Evolutionary conservation across 2,113 vertebrate species (phyloP), one percentile per base, ranked within the genome.

Genomic region (Gadus macrocephalus): DNA sequence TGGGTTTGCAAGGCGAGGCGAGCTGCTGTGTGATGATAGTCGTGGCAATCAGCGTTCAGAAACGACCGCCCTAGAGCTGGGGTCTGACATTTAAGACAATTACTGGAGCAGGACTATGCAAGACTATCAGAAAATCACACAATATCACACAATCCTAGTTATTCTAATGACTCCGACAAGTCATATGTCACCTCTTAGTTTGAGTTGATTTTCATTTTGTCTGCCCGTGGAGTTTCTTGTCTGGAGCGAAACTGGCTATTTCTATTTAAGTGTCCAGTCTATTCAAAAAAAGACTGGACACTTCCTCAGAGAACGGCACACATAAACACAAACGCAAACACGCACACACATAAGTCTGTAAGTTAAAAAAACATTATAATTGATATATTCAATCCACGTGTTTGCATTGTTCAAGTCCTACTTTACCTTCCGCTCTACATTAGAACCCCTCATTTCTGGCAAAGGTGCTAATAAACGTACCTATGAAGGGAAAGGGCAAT

Each of bases 61-160:
- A 20, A 62, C 20, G 82, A 76, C 74, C 82, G 74, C 85, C 87
- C 79, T 74, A 12, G 67, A 87, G 84, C 77, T 16, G 61, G 55
- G 68, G 71, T 80, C 68, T 87, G 84, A 87, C 84, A 87, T 89
- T 89, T 84, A 79, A 79, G 80, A 77, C 72, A 68, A 86, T 84
- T 84, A 85, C 75, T 82, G 74, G 69, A 80, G 80, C 63, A 68
- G 76, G 63, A 75, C 75, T 70, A 72, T 72, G 71, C 56, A 2
- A 15, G 66, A 72, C 72, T 78, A 72, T 74, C 60, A 81, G 28
- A 71, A 63, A 78, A 77, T 66, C 42, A 68, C 82, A 69, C 75
- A 64, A 71, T 81, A 81, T 80, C 80, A 75, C 67, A 72, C 17
- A 42, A 42, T 78, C 69, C 49, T 17, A 49, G 63, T 71, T 75